phyloP scores from a whole-genome alignment of 2,797 vertebrate genomes.

The Siniperca undulata region DNA sequence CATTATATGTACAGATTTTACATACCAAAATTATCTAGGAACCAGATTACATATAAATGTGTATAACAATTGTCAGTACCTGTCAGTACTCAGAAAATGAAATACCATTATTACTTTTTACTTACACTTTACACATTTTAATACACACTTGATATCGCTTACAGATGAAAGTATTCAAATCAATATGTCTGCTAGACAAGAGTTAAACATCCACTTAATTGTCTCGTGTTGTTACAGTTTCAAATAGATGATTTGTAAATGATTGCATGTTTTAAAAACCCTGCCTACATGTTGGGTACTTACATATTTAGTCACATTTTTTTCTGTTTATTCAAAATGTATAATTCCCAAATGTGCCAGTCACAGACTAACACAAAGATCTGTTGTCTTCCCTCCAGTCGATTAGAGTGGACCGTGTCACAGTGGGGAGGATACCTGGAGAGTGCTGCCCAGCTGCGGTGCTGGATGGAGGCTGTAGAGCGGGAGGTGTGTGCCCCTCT shows the following conservation, averaged over 20 bases:
- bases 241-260: not conserved
- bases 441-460: conserved; percentile 89
- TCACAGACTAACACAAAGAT: conserved; percentile 22
- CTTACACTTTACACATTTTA: not conserved
- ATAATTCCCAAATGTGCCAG: not conserved
- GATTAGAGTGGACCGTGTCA: conserved; percentile 91
- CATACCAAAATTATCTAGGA: not conserved
- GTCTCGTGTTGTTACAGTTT: not conserved
- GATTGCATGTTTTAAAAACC: not conserved
- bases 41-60: not conserved
- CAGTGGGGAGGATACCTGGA: conserved; percentile 95
- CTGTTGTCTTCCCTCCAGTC: conserved; percentile 77
- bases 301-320: not conserved
- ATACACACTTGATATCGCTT: not conserved
- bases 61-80: not conserved
- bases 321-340: not conserved
- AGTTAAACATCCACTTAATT: not conserved
- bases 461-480: conserved; percentile 93
- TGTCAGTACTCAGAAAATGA: not conserved
- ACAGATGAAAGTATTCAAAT: not conserved
- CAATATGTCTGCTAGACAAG: not conserved
- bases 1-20: not conserved
- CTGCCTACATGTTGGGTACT: not conserved
- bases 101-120: not conserved
- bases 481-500: conserved; percentile 90